Conservation (phyloP, 2,113 vertebrate species). For the Jacana jacana region DNA sequence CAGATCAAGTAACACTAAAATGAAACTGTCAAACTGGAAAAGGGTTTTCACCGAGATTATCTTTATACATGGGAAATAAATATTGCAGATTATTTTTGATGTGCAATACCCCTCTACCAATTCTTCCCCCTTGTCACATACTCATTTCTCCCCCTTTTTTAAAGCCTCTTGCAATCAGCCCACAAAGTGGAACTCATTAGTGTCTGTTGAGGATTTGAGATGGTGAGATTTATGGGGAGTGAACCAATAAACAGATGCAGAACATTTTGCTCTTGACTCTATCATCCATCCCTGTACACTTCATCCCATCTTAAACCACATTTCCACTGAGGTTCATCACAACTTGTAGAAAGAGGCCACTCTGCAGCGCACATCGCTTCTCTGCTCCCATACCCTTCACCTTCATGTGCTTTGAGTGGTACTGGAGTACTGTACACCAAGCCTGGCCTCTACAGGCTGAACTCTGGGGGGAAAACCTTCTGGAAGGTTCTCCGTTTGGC, state of each 20-base stretch:
- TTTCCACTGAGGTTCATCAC: background rate
- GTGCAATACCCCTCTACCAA: background rate
- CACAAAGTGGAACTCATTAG: background rate
- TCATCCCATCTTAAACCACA: background rate
- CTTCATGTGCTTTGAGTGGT: background rate
- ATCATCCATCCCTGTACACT: background rate
- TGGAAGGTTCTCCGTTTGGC: background rate
- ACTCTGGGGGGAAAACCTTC: background rate
- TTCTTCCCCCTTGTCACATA: background rate
- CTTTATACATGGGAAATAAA: constrained; percentile 66
- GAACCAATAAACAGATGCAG: background rate
- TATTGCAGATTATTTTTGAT: constrained; percentile 26
- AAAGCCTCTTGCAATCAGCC: background rate
- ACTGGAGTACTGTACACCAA: background rate
- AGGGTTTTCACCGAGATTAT: constrained; percentile 65
- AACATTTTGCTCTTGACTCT: background rate
- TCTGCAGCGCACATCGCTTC: background rate
- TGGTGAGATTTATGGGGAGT: background rate
- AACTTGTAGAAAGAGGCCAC: background rate
- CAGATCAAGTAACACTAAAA: constrained; percentile 75
- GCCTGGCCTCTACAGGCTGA: background rate
- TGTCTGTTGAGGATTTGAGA: background rate
- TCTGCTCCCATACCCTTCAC: background rate
- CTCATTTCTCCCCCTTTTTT: background rate
- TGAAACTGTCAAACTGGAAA: constrained; percentile 74